phyloP scores from a whole-genome alignment of 2,888 invertebrate genomes.

The Formica aserva region DNA sequence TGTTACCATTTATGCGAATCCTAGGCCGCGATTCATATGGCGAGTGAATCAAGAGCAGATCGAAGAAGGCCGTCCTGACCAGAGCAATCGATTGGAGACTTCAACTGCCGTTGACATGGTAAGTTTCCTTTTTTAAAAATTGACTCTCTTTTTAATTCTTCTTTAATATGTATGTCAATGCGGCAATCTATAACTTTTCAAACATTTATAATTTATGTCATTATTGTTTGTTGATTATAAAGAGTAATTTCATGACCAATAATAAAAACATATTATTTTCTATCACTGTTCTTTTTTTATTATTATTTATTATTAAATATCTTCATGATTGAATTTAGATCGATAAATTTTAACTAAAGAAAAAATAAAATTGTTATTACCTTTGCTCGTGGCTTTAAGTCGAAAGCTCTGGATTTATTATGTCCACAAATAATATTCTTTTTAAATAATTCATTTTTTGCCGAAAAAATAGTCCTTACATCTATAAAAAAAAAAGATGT shows the following conservation, averaged over 20 bases:
- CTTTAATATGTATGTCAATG: not conserved
- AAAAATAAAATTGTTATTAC: not conserved
- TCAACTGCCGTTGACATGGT: conserved; percentile 86
- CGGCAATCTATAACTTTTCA: not conserved
- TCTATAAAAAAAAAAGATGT: not conserved
- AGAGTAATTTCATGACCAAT: not conserved
- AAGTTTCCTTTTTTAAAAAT: conserved; percentile 72
- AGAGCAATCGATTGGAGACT: conserved; percentile 86
- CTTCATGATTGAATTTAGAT: not conserved
- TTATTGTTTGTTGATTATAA: not conserved
- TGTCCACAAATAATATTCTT: not conserved
- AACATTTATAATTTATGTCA: conserved; percentile 6
- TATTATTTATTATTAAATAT: not conserved
- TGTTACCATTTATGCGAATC: conserved; percentile 91
- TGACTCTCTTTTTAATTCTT: not conserved
- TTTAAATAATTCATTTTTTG: not conserved
- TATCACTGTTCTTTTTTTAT: not conserved
- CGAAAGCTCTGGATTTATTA: not conserved
- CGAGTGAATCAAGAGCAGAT: conserved; percentile 88
- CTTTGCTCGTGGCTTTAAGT: not conserved
- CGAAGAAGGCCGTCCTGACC: conserved; percentile 86
- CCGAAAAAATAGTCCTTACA: not conserved
- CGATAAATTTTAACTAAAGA: not conserved
- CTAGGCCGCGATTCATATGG: conserved; percentile 91
- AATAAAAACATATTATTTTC: not conserved